These are phyloP conservation scores for Sycophila texana DNA, from an alignment of 2,888 invertebrate species.

Conservation along the genomic window DNA sequence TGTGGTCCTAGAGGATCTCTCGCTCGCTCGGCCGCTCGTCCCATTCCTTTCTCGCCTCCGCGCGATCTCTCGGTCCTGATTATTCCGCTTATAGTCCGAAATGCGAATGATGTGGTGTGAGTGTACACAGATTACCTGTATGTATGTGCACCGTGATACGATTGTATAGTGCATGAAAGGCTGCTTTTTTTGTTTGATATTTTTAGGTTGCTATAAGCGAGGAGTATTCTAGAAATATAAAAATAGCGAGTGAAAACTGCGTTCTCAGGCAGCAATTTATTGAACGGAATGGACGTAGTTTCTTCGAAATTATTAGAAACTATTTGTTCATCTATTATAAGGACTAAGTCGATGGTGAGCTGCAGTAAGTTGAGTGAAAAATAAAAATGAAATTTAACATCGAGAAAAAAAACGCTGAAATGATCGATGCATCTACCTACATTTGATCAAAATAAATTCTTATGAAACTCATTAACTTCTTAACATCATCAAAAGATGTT, in stretches of 20 bases:
- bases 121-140: neutral
- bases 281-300: neutral
- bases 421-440: too few relatives aligned
- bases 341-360: too few relatives aligned
- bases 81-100: slow-evolving; percentile 23
- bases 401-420: too few relatives aligned
- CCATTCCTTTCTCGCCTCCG: slow-evolving; percentile 41
- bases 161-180: neutral
- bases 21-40: neutral
- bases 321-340: too few relatives aligned
- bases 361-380: too few relatives aligned
- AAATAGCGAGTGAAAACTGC: neutral
- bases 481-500: too few relatives aligned
- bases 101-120: neutral
- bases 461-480: too few relatives aligned
- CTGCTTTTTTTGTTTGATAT: neutral
- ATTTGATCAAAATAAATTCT: too few relatives aligned
- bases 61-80: slow-evolving; percentile 36
- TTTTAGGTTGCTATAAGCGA: too few relatives aligned
- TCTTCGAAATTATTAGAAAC: neutral
- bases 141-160: neutral
- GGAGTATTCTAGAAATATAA: too few relatives aligned
- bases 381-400: too few relatives aligned
- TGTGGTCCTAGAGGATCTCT: slow-evolving; percentile 51
- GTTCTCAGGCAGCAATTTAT: neutral